phyloP scores from a whole-genome alignment of 2,113 vertebrate species.

The Megaleporinus macrocephalus region DNA sequence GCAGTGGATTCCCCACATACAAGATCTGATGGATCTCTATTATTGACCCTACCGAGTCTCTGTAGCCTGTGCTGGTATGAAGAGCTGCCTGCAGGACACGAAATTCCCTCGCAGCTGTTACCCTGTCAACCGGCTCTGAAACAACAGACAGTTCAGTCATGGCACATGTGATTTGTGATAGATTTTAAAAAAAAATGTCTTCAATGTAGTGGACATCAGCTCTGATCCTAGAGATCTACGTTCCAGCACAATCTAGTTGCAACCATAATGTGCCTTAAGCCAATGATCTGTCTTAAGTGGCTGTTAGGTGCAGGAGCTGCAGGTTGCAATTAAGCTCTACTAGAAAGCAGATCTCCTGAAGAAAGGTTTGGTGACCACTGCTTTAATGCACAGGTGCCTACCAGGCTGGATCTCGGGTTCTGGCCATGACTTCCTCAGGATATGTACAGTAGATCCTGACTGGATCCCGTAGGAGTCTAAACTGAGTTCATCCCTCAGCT shows the following conservation, averaged over 20 bases:
- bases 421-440: constrained; percentile 87
- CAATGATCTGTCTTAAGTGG: too few relatives aligned
- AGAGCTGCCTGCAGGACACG: constrained; percentile 85
- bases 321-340: too few relatives aligned
- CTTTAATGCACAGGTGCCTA: constrained; percentile 55
- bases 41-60: constrained; percentile 78
- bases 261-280: too few relatives aligned
- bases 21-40: background rate
- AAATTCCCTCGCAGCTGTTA: constrained; percentile 83
- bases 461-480: constrained; percentile 88
- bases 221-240: too few relatives aligned
- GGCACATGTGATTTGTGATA: background rate
- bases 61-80: constrained; percentile 86
- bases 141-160: background rate
- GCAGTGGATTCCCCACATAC: background rate
- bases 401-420: constrained; percentile 86
- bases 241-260: too few relatives aligned
- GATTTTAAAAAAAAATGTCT: background rate
- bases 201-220: background rate
- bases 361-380: too few relatives aligned
- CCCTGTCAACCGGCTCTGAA: constrained; percentile 86
- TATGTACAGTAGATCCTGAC: constrained; percentile 84
- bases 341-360: too few relatives aligned
- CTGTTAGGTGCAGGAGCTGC: too few relatives aligned
- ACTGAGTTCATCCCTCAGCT: constrained; percentile 85